Base-by-base conservation (phyloP, 2,113 vertebrate genomes). In the Acanthochromis polyacanthus region DNA sequence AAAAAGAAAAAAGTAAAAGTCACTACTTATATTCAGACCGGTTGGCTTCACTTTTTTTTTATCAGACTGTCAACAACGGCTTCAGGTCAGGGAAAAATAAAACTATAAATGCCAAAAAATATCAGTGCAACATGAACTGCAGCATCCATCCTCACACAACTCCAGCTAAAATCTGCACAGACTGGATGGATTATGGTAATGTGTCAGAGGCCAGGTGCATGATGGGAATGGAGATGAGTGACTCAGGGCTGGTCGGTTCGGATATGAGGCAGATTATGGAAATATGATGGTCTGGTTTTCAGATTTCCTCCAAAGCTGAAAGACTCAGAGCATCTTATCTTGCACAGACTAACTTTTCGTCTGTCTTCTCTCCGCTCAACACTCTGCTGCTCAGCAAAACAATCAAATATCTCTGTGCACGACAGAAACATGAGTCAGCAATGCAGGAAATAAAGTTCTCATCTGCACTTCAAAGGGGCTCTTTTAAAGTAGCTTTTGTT, bases 221-320 rank as follows among this genome's bases (percentile, higher is more conserved):
- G 64, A 81, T 86, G 83, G 80, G 58, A 81, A 66, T n/a, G 23
- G 38, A 65, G 53, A 53, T 63, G 75, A 72, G 67, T 20, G 30
- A 45, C 36, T 17, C 15, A 4, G 28, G 20, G n/a, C 17, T 36
- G 57, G 10, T 66, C 52, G 28, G 51, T 71, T 52, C 19, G 63
- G 51, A 62, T 58, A 28, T 38, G 36, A 72, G 28, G 78, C 78
- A 73, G 82, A 85, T 88, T 88, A 88, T 84, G 86, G 64, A 84
- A 88, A 82, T 84, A 48, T 64, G 68, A 59, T 63, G 57, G 55
- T 75, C 20, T 62, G 79, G 64, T 60, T 70, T 69, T 75, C 32
- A 64, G 61, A 59, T 83, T 87, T 75, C 50, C 43, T 74, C 48
- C 12, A 19, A 65, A 65, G 58, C 68, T 69, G 38, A 23, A 12